Evolutionary conservation across 2,797 vertebrate species (phyloP), one percentile per base, ranked within the genome.

Genomic region (Anabacerthia variegaticeps): DNA sequence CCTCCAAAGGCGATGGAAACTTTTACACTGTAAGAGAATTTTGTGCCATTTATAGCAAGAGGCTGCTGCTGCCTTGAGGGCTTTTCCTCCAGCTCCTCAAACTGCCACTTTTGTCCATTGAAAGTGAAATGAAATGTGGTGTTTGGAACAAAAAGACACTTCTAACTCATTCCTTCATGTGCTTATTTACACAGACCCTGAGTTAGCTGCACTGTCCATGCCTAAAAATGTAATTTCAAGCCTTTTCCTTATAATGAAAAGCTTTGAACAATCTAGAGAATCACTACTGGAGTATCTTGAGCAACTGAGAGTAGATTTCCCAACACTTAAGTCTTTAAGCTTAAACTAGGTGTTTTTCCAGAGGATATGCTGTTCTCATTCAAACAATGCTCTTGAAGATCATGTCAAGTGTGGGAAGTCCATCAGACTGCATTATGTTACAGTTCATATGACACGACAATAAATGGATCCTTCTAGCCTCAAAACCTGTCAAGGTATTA

Each of bases 71-170:
- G 69, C 79, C 91, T 63, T 59, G 48, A 69, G 93, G 67, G 52
- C 67, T 88, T 56, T 92, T 78, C 59, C 63, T 93, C 73, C 48
- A 34, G 4, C 56, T 93, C 63, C 15, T 92, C 41, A 58, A 85
- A 32, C 17, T 84, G 62, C 76, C 67, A 54, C 56, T 93, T 91
- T 43, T 30, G 32, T 71, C 85, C 36, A 41, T 37, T 69, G 7
- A 5, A 88, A 93, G 44, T 79, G 63, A 96, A 93, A 56, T 82
- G 82, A 95, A 91, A 85, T 77, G 58, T 63, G 74, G 37, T 32
- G 17, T 1, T 82, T 22, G 41, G 72, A 76, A 58, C 37, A 81
- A 34, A 26, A 51, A 43, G 22, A 55, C 3, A 71, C n/a, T 87
- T 83, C 17, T 67, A 84, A 58, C 32, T 65, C 67, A 52, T 51